Conservation (phyloP, 2,888 invertebrate species). For the Nomada fabriciana region DNA sequence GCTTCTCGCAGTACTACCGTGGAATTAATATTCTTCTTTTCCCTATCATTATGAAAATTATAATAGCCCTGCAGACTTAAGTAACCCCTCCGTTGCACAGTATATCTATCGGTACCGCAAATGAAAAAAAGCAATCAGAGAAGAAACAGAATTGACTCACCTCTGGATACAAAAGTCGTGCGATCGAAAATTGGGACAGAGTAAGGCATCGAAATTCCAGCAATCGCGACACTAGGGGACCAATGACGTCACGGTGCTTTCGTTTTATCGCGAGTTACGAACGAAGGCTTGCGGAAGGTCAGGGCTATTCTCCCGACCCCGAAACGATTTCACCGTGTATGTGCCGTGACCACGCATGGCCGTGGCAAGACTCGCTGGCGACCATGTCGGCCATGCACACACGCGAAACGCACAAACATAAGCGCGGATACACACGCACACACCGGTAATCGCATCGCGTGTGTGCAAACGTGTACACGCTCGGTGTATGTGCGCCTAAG, state of each 20-base stretch:
- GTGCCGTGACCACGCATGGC: conserved; percentile 72
- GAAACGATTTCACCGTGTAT: conserved; percentile 67
- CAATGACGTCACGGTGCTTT: conserved; percentile 73
- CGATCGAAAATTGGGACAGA: too few species aligned
- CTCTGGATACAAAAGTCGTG: too few species aligned
- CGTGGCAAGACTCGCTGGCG: conserved; percentile 64
- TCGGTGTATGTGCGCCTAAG: conserved; percentile 69
- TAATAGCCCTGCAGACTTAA: too few species aligned
- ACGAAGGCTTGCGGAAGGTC: conserved; percentile 78
- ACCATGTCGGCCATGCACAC: conserved; percentile 55
- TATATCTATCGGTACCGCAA: too few species aligned
- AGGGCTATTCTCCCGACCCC: conserved; percentile 75
- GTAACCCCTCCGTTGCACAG: too few species aligned
- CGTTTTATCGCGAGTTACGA: conserved; percentile 72
- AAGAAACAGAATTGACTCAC: too few species aligned
- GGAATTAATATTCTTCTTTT: too few species aligned
- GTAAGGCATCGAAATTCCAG: not conserved
- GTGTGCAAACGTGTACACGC: conserved; percentile 45
- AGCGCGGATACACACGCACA: conserved; percentile 3
- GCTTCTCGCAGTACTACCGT: too few species aligned
- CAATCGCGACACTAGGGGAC: conserved; percentile 40
- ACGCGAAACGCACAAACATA: conserved; percentile 14
- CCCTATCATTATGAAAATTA: too few species aligned
- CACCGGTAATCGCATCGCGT: conserved; percentile 40
- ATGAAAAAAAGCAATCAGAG: too few species aligned